Percentiles rank a stretch among this genome's conserved stretches.
Conservation (phyloP, 2,888 invertebrate species). For the Hetaerina titia region DNA sequence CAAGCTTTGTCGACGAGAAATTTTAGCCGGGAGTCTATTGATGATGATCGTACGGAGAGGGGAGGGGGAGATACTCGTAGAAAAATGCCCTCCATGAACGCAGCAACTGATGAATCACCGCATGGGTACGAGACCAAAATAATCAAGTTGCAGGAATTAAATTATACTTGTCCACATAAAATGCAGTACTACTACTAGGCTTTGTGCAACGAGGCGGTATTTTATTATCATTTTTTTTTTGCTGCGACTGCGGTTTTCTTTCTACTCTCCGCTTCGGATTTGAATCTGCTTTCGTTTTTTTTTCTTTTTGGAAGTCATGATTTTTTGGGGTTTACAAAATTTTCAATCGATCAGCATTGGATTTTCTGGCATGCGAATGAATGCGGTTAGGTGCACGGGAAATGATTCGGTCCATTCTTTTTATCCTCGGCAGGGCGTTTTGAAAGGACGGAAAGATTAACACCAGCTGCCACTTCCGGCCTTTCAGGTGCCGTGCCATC, state of each 20-base stretch:
- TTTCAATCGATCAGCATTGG: background rate
- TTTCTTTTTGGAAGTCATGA: too few species aligned
- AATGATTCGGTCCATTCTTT: too few species aligned
- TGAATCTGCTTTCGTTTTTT: too few species aligned
- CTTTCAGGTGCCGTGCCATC: too few species aligned
- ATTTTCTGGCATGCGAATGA: background rate
- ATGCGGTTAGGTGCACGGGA: background rate
- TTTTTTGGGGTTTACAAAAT: background rate
- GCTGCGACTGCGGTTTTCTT: background rate
- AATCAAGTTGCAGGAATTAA: background rate
- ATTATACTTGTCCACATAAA: background rate
- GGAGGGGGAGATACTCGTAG: background rate
- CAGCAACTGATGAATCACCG: background rate
- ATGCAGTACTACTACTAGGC: background rate
- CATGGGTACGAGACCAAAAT: background rate
- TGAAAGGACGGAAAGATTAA: too few species aligned
- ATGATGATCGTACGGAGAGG: background rate
- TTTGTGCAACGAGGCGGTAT: background rate
- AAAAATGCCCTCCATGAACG: background rate
- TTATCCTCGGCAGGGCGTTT: too few species aligned
- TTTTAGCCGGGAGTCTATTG: background rate
- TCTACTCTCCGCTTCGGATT: background rate
- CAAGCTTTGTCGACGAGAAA: background rate
- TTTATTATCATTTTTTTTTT: background rate
- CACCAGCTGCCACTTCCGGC: too few species aligned